phyloP scores from a whole-genome alignment of 1,140 invertebrate species.

The Tribolium castaneum region DNA sequence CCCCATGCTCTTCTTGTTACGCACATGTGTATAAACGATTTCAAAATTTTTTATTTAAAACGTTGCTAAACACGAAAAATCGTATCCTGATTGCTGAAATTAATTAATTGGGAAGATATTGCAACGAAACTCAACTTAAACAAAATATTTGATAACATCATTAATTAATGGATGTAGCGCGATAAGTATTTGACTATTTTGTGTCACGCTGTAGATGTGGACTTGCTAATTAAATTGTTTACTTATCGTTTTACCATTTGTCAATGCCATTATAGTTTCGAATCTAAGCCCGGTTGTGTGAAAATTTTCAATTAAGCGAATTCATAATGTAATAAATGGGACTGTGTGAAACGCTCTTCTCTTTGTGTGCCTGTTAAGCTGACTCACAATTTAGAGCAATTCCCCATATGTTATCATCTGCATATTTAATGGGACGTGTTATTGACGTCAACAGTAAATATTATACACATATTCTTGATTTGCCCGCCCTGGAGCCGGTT shows the following conservation, averaged over 20 bases:
- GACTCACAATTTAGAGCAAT: constrained; percentile 23
- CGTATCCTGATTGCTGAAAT: background rate
- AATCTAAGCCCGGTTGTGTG: background rate
- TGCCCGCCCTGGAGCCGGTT: no score
- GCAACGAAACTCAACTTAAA: background rate
- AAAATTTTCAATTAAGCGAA: background rate
- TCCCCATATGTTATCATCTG: constrained; percentile 26
- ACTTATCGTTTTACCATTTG: constrained; percentile 16
- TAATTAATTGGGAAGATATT: background rate
- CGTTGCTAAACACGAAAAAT: background rate
- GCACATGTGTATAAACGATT: background rate
- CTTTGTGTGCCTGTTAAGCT: background rate
- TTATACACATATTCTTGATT: background rate
- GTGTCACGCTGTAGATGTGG: constrained; percentile 3
- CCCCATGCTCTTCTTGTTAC: background rate
- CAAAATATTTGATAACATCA: background rate
- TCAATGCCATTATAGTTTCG: constrained; percentile 14
- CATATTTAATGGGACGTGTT: constrained; percentile 31
- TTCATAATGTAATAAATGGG: background rate
- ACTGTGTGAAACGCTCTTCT: background rate
- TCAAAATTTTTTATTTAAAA: background rate
- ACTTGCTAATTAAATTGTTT: constrained; percentile 28
- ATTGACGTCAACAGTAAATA: constrained; percentile 13
- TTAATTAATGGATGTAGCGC: background rate
- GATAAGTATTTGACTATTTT: background rate